These are phyloP conservation scores for Drosophila nr. fundita DNA, from an alignment of 2,888 invertebrate species.

Conservation along the genomic window DNA sequence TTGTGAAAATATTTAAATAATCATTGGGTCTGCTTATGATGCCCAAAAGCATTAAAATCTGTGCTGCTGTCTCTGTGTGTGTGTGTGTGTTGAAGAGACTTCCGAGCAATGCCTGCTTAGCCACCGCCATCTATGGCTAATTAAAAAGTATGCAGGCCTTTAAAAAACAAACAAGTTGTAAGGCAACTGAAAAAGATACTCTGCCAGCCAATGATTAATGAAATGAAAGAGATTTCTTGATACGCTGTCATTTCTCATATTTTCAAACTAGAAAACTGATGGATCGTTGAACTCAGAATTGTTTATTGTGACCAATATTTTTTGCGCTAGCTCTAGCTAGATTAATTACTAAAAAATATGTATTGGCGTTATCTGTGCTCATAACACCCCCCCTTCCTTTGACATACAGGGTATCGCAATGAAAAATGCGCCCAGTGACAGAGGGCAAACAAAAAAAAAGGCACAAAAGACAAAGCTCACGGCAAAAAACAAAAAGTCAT, in stretches of 20 bases:
- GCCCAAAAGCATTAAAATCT: conserved; percentile 26
- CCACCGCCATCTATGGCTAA: conserved; percentile 43
- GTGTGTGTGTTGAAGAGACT: neutral
- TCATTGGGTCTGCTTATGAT: conserved; percentile 18
- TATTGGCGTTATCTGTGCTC: neutral
- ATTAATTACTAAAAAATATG: neutral
- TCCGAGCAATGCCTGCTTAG: neutral
- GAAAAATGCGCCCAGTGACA: conserved; percentile 43
- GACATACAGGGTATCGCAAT: conserved; percentile 16
- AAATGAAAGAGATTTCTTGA: neutral
- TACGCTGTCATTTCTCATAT: neutral
- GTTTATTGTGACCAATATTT: neutral
- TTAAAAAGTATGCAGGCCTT: conserved; percentile 59
- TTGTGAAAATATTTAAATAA: conserved; percentile 61
- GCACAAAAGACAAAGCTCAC: conserved; percentile 30
- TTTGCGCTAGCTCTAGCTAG: neutral
- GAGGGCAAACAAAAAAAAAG: conserved; percentile 35
- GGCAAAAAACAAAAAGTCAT: conserved; percentile 12
- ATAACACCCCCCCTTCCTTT: neutral
- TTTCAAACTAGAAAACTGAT: neutral
- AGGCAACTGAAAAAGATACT: neutral
- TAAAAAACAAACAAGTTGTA: conserved; percentile 5
- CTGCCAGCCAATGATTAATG: neutral
- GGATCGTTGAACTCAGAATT: neutral
- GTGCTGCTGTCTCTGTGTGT: neutral